A percentile compares a stretch with the other conserved stretches of the same genome.
Conservation (phyloP, 2,113 vertebrate species). For the Columbina picui region DNA sequence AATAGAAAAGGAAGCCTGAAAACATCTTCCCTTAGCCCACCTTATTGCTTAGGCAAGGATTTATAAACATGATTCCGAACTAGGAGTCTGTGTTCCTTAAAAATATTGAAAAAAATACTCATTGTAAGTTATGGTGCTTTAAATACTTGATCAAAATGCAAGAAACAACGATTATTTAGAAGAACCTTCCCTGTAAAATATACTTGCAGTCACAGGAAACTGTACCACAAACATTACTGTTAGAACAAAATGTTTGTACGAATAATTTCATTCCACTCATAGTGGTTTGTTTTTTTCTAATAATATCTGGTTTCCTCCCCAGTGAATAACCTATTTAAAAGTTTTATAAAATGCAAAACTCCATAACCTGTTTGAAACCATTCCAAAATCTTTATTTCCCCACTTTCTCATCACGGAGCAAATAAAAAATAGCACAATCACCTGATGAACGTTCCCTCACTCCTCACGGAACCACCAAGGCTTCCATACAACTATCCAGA, state of each 20-base stretch:
- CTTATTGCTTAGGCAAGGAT: background rate
- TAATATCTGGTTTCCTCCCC: background rate
- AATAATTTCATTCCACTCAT: background rate
- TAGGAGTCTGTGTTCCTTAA: background rate
- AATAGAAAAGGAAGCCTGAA: background rate
- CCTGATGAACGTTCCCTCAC: accelerated
- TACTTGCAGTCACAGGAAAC: background rate
- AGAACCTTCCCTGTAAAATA: background rate
- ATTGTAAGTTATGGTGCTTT: background rate
- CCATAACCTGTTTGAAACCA: background rate
- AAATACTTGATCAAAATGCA: background rate
- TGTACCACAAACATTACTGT: background rate
- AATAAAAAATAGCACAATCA: background rate
- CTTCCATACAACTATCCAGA: background rate
- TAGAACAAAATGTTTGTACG: background rate
- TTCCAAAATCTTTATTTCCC: background rate
- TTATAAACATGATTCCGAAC: background rate
- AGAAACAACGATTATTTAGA: background rate
- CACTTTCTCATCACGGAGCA: background rate
- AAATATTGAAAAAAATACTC: accelerated
- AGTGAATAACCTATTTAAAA: background rate
- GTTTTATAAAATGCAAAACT: background rate
- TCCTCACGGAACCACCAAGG: background rate
- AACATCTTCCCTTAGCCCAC: background rate
- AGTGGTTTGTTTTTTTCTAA: background rate